phyloP scores from a whole-genome alignment of 2,113 vertebrate genomes.

The Mellivora capensis region DNA sequence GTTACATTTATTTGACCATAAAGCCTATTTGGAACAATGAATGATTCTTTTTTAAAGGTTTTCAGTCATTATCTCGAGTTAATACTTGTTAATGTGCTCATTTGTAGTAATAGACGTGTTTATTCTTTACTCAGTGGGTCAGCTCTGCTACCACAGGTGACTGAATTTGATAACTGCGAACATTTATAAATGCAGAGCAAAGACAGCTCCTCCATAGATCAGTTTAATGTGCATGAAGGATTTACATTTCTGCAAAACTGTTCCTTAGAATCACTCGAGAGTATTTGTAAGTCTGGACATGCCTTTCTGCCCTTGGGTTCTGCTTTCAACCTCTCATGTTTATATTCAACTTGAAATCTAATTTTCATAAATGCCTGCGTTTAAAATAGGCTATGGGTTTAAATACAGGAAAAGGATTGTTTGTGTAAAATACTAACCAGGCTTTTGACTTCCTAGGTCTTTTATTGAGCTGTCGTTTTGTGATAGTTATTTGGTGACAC shows the following conservation, averaged over 20 bases:
- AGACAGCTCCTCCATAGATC: neutral
- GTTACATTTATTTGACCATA: neutral
- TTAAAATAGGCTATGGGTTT: neutral
- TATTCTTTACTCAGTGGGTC: neutral
- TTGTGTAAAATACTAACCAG: neutral
- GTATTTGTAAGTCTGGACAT: neutral
- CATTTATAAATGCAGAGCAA: neutral
- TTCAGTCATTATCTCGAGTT: neutral
- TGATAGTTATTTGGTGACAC: constrained; percentile 23
- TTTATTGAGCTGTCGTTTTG: constrained; percentile 10
- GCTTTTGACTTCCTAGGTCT: neutral
- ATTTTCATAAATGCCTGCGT: neutral
- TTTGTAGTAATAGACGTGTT: neutral
- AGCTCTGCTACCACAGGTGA: neutral
- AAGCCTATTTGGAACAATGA: neutral
- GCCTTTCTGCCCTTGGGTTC: neutral
- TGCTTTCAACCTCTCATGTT: constrained; percentile 4
- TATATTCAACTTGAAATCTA: constrained; percentile 35
- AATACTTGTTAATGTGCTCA: neutral
- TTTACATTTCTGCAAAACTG: neutral
- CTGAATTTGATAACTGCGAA: neutral
- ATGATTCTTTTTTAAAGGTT: neutral
- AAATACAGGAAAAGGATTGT: neutral
- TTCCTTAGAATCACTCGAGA: neutral
- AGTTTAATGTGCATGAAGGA: neutral